Evolutionary conservation across 2,888 invertebrate genomes (phyloP), one percentile per base, ranked within the genome.

Genomic region (Acanthosepion lycidas): DNA sequence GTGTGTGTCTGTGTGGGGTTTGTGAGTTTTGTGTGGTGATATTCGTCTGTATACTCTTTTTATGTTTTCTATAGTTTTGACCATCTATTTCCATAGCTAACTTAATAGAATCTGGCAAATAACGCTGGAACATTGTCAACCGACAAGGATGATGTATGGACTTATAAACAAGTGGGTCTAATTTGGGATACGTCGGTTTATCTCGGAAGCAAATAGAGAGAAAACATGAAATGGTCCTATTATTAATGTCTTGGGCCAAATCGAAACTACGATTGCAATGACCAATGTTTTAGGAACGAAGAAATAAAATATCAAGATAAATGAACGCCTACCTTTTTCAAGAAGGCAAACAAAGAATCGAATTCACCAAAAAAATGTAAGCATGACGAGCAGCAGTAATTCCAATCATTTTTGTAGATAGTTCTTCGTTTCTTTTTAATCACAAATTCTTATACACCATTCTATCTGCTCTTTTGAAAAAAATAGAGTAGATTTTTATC

Each of bases 161-260:
- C 78, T 78, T 78, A 78, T n/a, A 78, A 78, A 78, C 78, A 78
- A 78, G 9, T 15, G 15, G n/a, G 78, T 78, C 78, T 78, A 78
- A 78, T 78, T 78, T 78, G 78, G 78, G 78, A 78, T 78, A n/a
- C 78, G 78, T 78, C 78, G 28, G 78, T 78, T 78, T 78, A 78
- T 78, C 78, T 78, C n/a, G 6, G 78, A n/a, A 8, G 78, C 78
- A 78, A 78, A 78, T n/a, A n/a, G 78, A 78, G 78, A 8, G 78
- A 78, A 78, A 28, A 78, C 9, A n/a, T 78, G 15, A 78, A 78
- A 28, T 78, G n/a, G 78, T 78, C 78, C 78, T 28, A n/a, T 78
- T 78, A 78, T 78, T 78, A 78, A 78, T 78, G 78, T 78, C 78
- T 78, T 8, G 12, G 78, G 78, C 78, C n/a, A 78, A 78, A 78